phyloP scores from a whole-genome alignment of 2,113 vertebrate genomes.

The Carettochelys insculpta region DNA sequence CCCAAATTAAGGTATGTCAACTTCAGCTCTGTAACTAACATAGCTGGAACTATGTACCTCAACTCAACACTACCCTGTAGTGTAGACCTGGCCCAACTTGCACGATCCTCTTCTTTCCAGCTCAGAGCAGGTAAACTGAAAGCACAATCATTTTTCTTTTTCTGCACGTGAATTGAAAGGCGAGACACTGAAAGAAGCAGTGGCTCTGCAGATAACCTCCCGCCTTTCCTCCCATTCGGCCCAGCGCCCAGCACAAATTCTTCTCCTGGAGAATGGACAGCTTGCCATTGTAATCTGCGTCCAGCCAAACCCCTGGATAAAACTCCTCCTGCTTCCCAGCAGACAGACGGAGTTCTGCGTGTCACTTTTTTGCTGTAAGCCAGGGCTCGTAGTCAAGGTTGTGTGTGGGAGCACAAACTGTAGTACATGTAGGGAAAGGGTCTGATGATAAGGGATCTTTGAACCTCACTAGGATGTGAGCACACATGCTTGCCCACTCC shows the following conservation, averaged over 20 bases:
- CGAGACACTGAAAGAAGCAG: neutral
- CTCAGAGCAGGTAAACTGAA: neutral
- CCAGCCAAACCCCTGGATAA: slow-evolving; percentile 44
- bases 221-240: slow-evolving; percentile 21
- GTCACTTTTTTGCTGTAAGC: neutral
- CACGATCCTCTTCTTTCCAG: neutral
- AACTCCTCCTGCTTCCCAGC: neutral
- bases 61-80: too few species aligned
- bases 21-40: too few species aligned
- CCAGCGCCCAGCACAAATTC: slow-evolving; percentile 48
- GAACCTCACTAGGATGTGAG: neutral
- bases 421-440: neutral
- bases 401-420: neutral
- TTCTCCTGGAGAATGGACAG: slow-evolving; percentile 31
- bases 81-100: too few species aligned
- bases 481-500: too few species aligned
- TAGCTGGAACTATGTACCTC: too few species aligned
- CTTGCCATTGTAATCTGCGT: slow-evolving; percentile 22
- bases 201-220: neutral
- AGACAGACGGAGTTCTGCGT: neutral
- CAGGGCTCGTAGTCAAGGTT: slow-evolving; percentile 44
- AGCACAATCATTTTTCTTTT: fast-evolving
- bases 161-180: neutral
- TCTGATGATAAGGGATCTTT: neutral
- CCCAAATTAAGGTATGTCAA: too few species aligned